Evolutionary conservation across 1,140 invertebrate genomes (phyloP).

Genomic region (Elymnias hypermnestra): DNA sequence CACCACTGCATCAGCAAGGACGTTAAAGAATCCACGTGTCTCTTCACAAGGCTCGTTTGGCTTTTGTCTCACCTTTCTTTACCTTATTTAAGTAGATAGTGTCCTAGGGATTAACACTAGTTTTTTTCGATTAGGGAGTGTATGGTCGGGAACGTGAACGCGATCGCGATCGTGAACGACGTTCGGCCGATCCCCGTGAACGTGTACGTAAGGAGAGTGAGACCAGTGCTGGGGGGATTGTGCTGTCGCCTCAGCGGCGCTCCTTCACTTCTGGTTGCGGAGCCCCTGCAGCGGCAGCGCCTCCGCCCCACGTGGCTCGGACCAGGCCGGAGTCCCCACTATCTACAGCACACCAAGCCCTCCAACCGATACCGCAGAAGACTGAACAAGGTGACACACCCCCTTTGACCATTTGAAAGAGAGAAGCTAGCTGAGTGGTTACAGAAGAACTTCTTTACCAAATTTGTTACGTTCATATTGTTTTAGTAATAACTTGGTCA

Average conservation of each 20-base stretch:
- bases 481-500: no score
- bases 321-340: constrained; percentile 73
- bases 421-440: no score
- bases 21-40: no score
- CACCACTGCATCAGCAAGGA: no score
- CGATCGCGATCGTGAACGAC: constrained; percentile 65
- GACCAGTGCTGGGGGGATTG: constrained; percentile 78
- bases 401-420: no score
- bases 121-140: not conserved
- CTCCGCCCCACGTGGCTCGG: constrained; percentile 66
- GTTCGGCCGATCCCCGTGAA: constrained; percentile 85
- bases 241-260: constrained; percentile 86
- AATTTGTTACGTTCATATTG: no score
- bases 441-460: no score
- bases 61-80: no score
- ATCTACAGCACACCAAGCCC: constrained; percentile 52
- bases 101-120: no score
- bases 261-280: constrained; percentile 89
- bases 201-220: constrained; percentile 88
- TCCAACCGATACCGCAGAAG: constrained; percentile 27
- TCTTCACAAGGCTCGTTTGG: no score
- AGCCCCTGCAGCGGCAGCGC: constrained; percentile 70
- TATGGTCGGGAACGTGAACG: constrained; percentile 32
- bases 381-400: constrained; percentile 48
- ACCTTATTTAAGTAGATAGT: no score